Evolutionary conservation across 2,888 invertebrate species (phyloP).

Genomic region (Baronia brevicornis): DNA sequence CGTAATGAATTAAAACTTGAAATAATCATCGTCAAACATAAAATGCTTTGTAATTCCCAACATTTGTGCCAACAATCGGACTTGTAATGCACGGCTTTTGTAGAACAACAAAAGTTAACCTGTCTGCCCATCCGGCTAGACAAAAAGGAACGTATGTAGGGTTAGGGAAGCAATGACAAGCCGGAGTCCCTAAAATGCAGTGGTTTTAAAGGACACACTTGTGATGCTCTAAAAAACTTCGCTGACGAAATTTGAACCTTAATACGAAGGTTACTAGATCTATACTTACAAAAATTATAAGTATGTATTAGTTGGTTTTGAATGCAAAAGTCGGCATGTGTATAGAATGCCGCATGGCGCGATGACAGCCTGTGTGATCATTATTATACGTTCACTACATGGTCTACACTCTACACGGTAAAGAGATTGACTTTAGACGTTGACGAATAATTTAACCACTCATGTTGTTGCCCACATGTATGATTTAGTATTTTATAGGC

Average conservation of each 20-base stretch:
- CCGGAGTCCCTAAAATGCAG: slow-evolving; percentile 57
- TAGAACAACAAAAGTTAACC: slow-evolving; percentile 72
- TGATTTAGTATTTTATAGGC: no score
- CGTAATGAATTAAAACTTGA: slow-evolving; percentile 39
- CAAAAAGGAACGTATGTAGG: slow-evolving; percentile 70
- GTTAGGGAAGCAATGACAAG: slow-evolving; percentile 74
- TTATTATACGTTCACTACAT: slow-evolving; percentile 48
- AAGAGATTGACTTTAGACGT: slow-evolving; percentile 16
- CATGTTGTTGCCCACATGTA: no score
- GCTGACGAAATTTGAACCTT: slow-evolving; percentile 5
- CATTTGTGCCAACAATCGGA: slow-evolving; percentile 72
- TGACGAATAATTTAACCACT: no score
- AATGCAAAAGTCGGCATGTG: slow-evolving; percentile 58
- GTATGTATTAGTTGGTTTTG: slow-evolving; percentile 22
- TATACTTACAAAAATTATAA: not conserved
- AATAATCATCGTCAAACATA: slow-evolving; percentile 52
- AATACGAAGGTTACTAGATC: not conserved
- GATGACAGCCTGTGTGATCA: slow-evolving; percentile 62
- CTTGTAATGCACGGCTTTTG: slow-evolving; percentile 68
- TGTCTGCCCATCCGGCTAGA: slow-evolving; percentile 61
- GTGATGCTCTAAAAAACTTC: slow-evolving; percentile 13
- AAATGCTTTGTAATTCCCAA: slow-evolving; percentile 66
- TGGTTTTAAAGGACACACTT: slow-evolving; percentile 19
- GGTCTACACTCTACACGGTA: slow-evolving; percentile 35
- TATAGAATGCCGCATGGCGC: slow-evolving; percentile 52